A percentile compares a stretch with the other conserved stretches of the same genome.
Conservation (phyloP, 2,113 vertebrate genomes). For the Oncorhynchus clarkii region DNA sequence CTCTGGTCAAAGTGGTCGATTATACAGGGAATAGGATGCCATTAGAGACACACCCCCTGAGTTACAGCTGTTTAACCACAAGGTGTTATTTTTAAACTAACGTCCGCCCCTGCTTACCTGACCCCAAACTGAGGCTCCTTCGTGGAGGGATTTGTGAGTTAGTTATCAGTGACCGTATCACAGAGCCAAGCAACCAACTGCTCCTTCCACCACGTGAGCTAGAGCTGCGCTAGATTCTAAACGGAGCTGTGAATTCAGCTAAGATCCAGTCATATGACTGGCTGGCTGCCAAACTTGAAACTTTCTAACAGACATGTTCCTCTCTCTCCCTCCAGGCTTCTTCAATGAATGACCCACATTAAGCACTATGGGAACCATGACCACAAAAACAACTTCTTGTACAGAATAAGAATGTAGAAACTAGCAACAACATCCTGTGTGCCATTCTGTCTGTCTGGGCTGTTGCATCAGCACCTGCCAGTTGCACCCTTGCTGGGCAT, state of each 20-base stretch:
- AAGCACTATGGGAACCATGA: neutral
- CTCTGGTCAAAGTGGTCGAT: no score
- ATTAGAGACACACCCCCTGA: no score
- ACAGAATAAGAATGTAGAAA: neutral
- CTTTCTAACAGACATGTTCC: conserved; percentile 10
- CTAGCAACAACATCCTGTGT: conserved; percentile 36
- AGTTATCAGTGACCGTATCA: neutral
- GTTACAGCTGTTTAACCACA: no score
- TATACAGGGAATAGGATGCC: no score
- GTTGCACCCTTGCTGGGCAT: neutral
- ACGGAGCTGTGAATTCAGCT: neutral
- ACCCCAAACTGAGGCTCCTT: neutral
- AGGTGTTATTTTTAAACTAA: neutral
- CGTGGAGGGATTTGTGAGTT: neutral
- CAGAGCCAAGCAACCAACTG: neutral
- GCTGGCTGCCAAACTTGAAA: neutral
- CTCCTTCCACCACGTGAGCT: neutral
- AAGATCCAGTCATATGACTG: neutral
- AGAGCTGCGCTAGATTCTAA: neutral
- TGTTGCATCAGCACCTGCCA: neutral
- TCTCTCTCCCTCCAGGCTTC: neutral
- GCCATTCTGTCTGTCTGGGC: conserved; percentile 24
- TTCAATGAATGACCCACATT: neutral
- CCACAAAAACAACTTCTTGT: conserved; percentile 21
- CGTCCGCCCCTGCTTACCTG: neutral